Percentiles rank a stretch among this genome's conserved stretches.
phyloP scores from a whole-genome alignment of 1,140 invertebrate genomes.

The Drosophila lacertosa region DNA sequence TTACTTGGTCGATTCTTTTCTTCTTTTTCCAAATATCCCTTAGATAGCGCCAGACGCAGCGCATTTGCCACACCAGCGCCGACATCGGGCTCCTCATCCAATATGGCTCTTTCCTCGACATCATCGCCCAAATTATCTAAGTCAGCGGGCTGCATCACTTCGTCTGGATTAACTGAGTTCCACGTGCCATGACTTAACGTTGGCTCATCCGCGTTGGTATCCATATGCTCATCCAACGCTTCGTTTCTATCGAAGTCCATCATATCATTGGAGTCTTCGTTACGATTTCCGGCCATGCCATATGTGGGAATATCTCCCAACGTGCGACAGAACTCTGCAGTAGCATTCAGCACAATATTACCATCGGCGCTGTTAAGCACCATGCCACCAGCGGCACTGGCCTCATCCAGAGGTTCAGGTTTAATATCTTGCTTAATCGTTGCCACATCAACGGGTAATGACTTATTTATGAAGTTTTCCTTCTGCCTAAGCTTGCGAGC shows the following conservation, averaged over 20 bases:
- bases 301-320: constrained; percentile 98
- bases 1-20: constrained; percentile 89
- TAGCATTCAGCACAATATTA: constrained; percentile 95
- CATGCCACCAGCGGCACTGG: constrained; percentile 16
- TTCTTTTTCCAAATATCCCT: constrained; percentile 96
- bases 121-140: constrained; percentile 79
- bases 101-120: constrained; percentile 88
- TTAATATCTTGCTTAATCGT: constrained; percentile 83
- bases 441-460: constrained; percentile 83
- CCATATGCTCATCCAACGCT: constrained; percentile 62
- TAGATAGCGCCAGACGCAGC: constrained; percentile 95
- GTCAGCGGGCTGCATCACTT: constrained; percentile 69
- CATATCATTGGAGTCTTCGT: constrained; percentile 92
- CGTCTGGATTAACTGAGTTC: constrained; percentile 85
- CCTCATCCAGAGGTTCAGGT: constrained; percentile 83
- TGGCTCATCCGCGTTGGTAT: constrained; percentile 53
- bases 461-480: constrained; percentile 84
- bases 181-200: constrained; percentile 80
- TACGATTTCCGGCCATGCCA: constrained; percentile 93
- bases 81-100: constrained; percentile 98
- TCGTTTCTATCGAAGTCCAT: constrained; percentile 85
- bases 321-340: constrained; percentile 98
- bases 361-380: constrained; percentile 67
- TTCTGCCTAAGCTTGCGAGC: constrained; percentile 89
- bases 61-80: constrained; percentile 96